Evolutionary conservation across 1,140 invertebrate genomes (phyloP).

Genomic region (Plodia interpunctella): DNA sequence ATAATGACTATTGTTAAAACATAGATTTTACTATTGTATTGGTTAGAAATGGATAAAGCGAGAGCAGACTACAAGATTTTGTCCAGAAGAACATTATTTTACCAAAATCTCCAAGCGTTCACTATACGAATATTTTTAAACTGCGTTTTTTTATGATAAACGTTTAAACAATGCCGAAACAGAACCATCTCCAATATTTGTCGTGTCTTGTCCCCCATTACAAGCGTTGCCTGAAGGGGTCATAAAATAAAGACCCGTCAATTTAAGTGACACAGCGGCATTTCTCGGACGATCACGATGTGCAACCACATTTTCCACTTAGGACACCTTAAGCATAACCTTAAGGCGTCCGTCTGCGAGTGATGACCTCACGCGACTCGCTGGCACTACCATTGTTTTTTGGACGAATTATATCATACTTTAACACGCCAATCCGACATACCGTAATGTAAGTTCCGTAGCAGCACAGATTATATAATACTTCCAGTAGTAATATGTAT

Average conservation of each 20-base stretch:
- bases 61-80: too few relatives aligned
- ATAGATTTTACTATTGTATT: too few relatives aligned
- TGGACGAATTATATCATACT: neutral
- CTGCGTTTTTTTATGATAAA: neutral
- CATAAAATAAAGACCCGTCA: conserved; percentile 30
- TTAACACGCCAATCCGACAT: too few relatives aligned
- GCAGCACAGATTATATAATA: too few relatives aligned
- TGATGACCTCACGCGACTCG: conserved; percentile 31
- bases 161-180: neutral
- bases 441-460: too few relatives aligned
- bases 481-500: too few relatives aligned
- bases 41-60: too few relatives aligned
- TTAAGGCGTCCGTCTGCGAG: conserved; percentile 20
- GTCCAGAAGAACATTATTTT: too few relatives aligned
- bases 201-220: conserved; percentile 1
- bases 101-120: too few relatives aligned
- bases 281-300: conserved; percentile 33
- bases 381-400: conserved; percentile 16
- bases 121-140: too few relatives aligned
- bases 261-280: conserved; percentile 31
- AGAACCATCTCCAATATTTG: neutral
- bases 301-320: conserved; percentile 22
- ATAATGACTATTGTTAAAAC: too few relatives aligned
- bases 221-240: conserved; percentile 11
- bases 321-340: conserved; percentile 29